Conservation (phyloP, 2,797 vertebrate genomes). For the Clarias pachynema region DNA sequence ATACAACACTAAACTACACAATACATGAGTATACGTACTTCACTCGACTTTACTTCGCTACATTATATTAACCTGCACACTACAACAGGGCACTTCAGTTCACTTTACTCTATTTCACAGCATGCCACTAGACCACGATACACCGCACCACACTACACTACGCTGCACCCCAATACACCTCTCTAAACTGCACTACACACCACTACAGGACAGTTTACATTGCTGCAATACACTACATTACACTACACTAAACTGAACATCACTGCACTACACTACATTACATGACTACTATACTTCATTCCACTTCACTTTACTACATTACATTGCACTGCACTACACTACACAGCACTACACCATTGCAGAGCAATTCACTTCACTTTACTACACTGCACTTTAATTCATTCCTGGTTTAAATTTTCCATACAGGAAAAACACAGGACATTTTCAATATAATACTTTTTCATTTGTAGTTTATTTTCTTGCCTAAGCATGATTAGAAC, state of each 20-base stretch:
- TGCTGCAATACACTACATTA: not conserved
- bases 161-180: not conserved
- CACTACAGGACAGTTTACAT: not conserved
- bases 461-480: too few species aligned
- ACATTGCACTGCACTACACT: not conserved
- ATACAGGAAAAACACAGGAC: too few species aligned
- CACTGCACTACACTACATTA: not conserved
- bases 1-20: not conserved
- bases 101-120: not conserved
- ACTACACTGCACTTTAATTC: too few species aligned
- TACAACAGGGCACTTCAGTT: too few species aligned
- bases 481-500: too few species aligned
- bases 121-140: not conserved
- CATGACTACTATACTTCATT: not conserved
- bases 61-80: too few species aligned
- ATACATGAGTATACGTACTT: not conserved
- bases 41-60: not conserved
- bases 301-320: not conserved
- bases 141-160: not conserved
- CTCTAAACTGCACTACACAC: not conserved
- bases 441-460: too few species aligned
- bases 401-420: too few species aligned
- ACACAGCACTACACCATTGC: too few species aligned
- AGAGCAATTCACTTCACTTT: too few species aligned
- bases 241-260: not conserved